Percentiles rank a stretch among this genome's conserved stretches.
Evolutionary conservation across 2,113 vertebrate species (phyloP).

Genomic region (Cynocephalus volans): DNA sequence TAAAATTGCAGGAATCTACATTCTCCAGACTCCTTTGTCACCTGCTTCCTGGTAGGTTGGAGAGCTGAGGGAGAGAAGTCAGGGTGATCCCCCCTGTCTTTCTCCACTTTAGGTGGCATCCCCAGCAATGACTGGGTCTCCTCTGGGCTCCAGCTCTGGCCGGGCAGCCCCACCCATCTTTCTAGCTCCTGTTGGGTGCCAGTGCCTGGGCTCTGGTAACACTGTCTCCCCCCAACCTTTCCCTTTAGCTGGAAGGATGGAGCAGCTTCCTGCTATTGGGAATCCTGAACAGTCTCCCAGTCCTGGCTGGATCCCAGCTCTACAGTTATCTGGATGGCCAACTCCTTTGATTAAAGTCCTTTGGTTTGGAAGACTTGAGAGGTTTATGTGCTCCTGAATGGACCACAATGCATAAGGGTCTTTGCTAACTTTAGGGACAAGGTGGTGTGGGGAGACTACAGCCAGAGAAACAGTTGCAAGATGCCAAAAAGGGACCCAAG

Average conservation of each 20-base stretch:
- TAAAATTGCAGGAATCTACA: not conserved
- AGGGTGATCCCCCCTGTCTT: not conserved
- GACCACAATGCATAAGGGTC: not conserved
- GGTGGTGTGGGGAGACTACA: not conserved
- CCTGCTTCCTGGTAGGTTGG: not conserved
- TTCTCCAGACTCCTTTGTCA: conserved; percentile 6
- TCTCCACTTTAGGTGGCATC: not conserved
- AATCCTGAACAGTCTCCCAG: not conserved
- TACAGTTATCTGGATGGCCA: not conserved
- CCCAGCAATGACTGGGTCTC: not conserved
- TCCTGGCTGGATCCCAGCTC: not conserved
- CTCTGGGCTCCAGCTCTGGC: not conserved
- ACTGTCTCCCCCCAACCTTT: fast-evolving
- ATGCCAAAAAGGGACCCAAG: not conserved
- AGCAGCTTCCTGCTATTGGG: not conserved
- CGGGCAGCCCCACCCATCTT: not conserved
- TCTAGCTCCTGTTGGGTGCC: not conserved
- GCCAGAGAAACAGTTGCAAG: not conserved
- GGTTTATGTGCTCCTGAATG: not conserved
- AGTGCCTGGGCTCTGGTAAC: not conserved
- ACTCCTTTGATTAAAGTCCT: not conserved
- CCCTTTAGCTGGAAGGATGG: not conserved
- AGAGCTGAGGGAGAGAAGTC: not conserved
- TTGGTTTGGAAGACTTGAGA: not conserved
- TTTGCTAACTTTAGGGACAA: not conserved